A percentile compares a stretch with the other conserved stretches of the same genome.
Evolutionary conservation across 2,888 invertebrate genomes (phyloP).

Genomic region (Fragum fragum): DNA sequence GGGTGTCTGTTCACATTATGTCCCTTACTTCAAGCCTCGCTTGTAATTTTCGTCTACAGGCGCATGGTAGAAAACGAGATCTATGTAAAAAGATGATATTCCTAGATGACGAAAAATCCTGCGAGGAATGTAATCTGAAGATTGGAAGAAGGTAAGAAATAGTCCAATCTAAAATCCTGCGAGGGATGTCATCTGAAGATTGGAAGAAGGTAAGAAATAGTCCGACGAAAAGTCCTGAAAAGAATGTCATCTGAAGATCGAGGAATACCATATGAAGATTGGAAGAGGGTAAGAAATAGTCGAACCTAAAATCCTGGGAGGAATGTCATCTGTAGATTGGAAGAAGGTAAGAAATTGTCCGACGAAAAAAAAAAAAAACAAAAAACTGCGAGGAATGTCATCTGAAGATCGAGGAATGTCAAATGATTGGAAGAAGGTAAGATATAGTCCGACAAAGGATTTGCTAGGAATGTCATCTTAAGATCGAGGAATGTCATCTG

Average conservation of each 20-base stretch:
- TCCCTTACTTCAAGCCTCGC: too few relatives aligned
- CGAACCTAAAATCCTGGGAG: not conserved
- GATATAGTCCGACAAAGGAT: not conserved
- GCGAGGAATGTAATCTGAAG: conserved; percentile 43
- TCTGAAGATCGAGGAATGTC: too few relatives aligned
- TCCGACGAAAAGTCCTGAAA: conserved; percentile 36
- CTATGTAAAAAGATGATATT: conserved; percentile 20
- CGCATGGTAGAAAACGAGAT: conserved; percentile 6
- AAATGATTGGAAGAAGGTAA: conserved; percentile 35
- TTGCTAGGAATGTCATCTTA: not conserved
- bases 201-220: too few relatives aligned
- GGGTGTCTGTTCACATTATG: too few relatives aligned
- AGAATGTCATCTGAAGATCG: conserved; percentile 44
- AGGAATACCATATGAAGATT: too few relatives aligned
- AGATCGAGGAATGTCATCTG: too few relatives aligned
- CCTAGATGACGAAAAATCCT: conserved; percentile 31
- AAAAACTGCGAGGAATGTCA: conserved; percentile 45
- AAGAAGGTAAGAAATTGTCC: too few relatives aligned
- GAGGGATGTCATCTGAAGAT: not conserved
- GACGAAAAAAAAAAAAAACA: too few relatives aligned
- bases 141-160: conserved; percentile 31
- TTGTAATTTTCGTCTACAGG: too few relatives aligned
- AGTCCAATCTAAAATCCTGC: not conserved
- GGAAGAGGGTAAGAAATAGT: conserved; percentile 13
- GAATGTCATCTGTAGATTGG: too few relatives aligned